Conservation (phyloP, 2,113 vertebrate genomes). For the Orcinus orca region DNA sequence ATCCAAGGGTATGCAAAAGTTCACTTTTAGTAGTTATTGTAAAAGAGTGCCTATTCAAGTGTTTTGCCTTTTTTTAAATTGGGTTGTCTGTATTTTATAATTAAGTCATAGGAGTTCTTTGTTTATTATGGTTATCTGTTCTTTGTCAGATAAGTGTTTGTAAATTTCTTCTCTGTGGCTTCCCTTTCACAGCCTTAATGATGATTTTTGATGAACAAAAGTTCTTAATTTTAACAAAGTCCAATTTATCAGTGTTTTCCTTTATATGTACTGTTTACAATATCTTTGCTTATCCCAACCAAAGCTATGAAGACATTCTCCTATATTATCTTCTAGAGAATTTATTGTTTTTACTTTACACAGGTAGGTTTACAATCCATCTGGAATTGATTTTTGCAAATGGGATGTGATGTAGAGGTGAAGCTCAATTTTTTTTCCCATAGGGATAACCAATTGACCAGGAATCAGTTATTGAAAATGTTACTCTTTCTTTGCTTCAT, state of each 20-base stretch:
- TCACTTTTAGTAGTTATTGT: not conserved
- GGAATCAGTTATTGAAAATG: not conserved
- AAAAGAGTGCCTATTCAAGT: not conserved
- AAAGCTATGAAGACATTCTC: not conserved
- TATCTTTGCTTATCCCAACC: not conserved
- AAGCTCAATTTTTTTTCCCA: not conserved
- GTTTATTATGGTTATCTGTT: not conserved
- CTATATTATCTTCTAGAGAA: not conserved
- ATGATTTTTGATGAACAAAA: not conserved
- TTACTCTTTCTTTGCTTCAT: not conserved
- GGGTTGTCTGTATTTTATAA: not conserved
- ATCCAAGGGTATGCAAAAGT: not conserved
- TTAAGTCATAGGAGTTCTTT: not conserved
- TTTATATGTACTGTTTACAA: not conserved
- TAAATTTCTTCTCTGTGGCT: not conserved
- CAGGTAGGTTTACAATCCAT: not conserved
- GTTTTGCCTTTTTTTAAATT: not conserved
- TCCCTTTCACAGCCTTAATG: not conserved
- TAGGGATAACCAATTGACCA: not conserved
- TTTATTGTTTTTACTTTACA: not conserved
- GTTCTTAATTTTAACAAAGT: not conserved
- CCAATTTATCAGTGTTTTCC: not conserved
- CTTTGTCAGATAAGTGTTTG: not conserved
- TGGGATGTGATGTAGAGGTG: not conserved
- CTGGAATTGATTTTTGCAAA: not conserved